Conservation (phyloP, 2,888 invertebrate species). For the Metalampra italica region DNA sequence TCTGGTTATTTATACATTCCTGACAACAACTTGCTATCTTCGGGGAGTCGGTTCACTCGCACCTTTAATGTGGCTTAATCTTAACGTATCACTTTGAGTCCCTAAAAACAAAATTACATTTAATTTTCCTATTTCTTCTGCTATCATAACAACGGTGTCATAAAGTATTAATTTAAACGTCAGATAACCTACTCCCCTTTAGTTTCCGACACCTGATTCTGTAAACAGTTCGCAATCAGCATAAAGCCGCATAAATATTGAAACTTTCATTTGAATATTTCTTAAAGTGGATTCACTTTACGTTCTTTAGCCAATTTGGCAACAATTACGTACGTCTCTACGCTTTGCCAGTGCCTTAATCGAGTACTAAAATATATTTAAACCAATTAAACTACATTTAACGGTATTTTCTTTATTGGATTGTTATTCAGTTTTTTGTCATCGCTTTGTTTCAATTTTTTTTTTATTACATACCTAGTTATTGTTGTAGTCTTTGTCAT, state of each 20-base stretch:
- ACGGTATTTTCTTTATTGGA: slow-evolving; percentile 7
- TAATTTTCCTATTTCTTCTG: too few species aligned
- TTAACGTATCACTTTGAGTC: too few species aligned
- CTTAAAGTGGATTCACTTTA: slow-evolving; percentile 8
- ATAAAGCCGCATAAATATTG: slow-evolving; percentile 40
- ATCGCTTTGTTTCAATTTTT: too few species aligned
- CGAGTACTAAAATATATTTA: slow-evolving; percentile 4
- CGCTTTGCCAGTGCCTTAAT: neutral
- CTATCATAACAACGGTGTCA: too few species aligned
- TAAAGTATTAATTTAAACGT: slow-evolving; percentile 1
- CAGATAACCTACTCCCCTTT: slow-evolving; percentile 15
- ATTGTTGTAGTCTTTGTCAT: too few species aligned
- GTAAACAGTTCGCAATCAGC: slow-evolving; percentile 27
- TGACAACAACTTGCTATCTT: too few species aligned
- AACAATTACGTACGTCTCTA: neutral
- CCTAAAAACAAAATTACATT: too few species aligned
- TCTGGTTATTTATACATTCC: too few species aligned
- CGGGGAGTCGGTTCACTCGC: too few species aligned
- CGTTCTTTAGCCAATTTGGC: slow-evolving; percentile 2
- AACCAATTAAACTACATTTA: slow-evolving; percentile 8
- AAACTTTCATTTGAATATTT: slow-evolving; percentile 26
- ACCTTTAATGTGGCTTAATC: too few species aligned
- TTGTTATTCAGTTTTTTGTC: neutral
- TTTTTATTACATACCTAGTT: too few species aligned
- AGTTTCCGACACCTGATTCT: slow-evolving; percentile 22